Evolutionary conservation across 2,888 invertebrate genomes (phyloP), one percentile per base, ranked within the genome.

Genomic region (Lepidonotus clava): DNA sequence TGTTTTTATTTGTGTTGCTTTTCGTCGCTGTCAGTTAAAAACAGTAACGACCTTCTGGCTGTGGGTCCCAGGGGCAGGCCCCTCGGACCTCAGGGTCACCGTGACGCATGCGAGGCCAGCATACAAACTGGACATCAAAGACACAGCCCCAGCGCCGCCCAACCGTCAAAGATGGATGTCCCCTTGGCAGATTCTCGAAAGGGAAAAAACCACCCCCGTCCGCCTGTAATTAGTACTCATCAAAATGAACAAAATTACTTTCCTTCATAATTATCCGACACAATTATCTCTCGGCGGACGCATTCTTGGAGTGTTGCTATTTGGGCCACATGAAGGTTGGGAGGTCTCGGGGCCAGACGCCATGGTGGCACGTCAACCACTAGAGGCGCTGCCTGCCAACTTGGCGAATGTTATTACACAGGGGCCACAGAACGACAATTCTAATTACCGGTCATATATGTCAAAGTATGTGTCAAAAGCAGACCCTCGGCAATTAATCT

Each of bases 121-220:
- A 34, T n/a, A 71, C 71, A 71, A 34, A 36, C 38, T 71, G 71
- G 71, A 34, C 71, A 71, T 71, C 71, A 71, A 71, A 71, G 71
- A 34, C 21, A 36, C 21, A 21, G 71, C 0, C 38, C 14, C 71
- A 71, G 2, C 14, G 61, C 61, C 38, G 71, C 71, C 36, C 36
- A 71, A 71, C 71, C 36, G 38, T 1, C 71, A 34, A 24, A 38
- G 71, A 71, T 71, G 18, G 38, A 71, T 71, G 21, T 18, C 0
- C 61, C 14, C 71, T 14, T 18, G 38, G 38, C 38, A 71, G 21
- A 36, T 71, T 38, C 14, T 38, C 38, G 71, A 71, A 38, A 71
- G 71, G 71, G 14, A 18, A 36, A 71, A 38, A 36, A 56, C 56
- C 34, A n/a, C 36, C n/a, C 36, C 71, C 18, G n/a, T 18, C 14